These are phyloP conservation scores for Gymnocypris eckloni DNA, from an alignment of 2,797 vertebrate species.

Conservation along the genomic window DNA sequence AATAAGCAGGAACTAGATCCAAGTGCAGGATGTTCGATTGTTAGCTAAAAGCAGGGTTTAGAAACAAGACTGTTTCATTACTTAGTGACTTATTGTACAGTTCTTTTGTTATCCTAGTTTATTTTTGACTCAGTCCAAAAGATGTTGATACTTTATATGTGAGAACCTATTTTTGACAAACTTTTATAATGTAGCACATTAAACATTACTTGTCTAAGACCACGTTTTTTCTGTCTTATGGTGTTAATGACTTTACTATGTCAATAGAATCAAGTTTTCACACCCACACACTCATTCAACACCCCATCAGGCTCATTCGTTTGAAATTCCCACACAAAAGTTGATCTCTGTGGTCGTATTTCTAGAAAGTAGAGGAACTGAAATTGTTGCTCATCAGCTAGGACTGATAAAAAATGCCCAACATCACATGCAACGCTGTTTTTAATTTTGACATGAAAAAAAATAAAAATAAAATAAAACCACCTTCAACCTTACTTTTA, in stretches of 20 bases:
- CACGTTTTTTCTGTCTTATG: not conserved
- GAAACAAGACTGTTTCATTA: slow-evolving; percentile 47
- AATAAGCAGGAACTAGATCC: slow-evolving; percentile 62
- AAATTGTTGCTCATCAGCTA: slow-evolving; percentile 36
- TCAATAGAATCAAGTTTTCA: not conserved
- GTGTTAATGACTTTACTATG: not conserved
- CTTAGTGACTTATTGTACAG: slow-evolving; percentile 59
- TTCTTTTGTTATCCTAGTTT: slow-evolving; percentile 71
- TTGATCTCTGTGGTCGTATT: slow-evolving; percentile 46
- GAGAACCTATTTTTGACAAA: slow-evolving; percentile 81
- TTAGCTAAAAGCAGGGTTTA: slow-evolving; percentile 34
- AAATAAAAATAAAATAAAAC: not conserved
- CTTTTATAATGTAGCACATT: slow-evolving; percentile 83
- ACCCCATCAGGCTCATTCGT: slow-evolving; percentile 8
- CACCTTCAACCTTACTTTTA: not conserved
- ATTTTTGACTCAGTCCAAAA: slow-evolving; percentile 70
- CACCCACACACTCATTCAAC: slow-evolving; percentile 8
- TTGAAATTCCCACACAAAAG: slow-evolving; percentile 30
- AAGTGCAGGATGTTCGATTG: slow-evolving; percentile 55
- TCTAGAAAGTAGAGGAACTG: slow-evolving; percentile 63
- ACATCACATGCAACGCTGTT: not conserved
- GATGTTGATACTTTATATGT: slow-evolving; percentile 81
- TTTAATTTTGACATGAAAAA: slow-evolving; percentile 12
- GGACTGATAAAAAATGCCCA: slow-evolving; percentile 17
- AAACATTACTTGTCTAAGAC: slow-evolving; percentile 68